Conservation (phyloP, 2,888 invertebrate species). For the Melinopterus prodromus region DNA sequence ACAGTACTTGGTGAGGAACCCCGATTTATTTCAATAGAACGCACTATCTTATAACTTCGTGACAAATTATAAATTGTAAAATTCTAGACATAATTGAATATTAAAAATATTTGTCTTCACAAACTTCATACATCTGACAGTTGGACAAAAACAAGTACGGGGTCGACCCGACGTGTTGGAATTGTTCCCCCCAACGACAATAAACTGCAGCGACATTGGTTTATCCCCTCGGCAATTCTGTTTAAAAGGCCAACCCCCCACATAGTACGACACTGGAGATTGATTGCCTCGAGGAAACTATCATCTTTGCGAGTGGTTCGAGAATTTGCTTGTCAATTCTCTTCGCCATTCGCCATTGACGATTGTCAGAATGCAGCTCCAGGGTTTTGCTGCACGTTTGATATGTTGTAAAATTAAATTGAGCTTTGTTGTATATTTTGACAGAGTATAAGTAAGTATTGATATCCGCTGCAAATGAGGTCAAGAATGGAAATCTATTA, state of each 20-base stretch:
- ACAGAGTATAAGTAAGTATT: not conserved
- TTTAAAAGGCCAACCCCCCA: not conserved
- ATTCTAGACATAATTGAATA: too few relatives aligned
- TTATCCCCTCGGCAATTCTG: not conserved
- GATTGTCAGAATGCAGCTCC: not conserved
- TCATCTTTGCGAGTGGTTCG: not conserved
- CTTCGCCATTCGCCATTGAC: not conserved
- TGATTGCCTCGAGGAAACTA: not conserved
- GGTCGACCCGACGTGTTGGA: not conserved
- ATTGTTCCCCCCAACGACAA: not conserved
- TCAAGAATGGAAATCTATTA: too few relatives aligned
- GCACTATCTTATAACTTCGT: too few relatives aligned
- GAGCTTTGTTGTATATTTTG: not conserved
- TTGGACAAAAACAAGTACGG: too few relatives aligned
- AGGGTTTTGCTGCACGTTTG: not conserved
- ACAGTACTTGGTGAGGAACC: too few relatives aligned
- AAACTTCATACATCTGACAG: too few relatives aligned
- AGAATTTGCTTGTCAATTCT: not conserved
- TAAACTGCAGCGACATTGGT: not conserved
- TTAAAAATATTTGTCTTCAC: too few relatives aligned
- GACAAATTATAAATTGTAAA: too few relatives aligned
- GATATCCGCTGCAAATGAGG: too few relatives aligned
- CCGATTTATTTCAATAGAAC: too few relatives aligned
- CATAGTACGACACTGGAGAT: not conserved
- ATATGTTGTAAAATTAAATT: not conserved